Evolutionary conservation across 2,113 vertebrate species (phyloP).

Genomic region (Tachycineta bicolor): DNA sequence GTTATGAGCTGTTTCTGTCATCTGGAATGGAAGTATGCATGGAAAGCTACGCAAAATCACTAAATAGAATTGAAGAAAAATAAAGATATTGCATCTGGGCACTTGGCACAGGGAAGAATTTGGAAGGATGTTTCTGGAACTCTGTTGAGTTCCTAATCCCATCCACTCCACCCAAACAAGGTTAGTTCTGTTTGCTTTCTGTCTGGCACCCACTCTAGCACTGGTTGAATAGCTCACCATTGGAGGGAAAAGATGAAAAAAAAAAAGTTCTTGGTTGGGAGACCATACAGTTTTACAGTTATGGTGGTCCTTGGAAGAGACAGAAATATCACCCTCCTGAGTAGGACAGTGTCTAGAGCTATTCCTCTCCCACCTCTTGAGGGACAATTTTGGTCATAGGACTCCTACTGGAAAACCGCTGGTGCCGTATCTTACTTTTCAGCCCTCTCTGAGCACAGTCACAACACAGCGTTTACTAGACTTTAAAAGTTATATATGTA

Average conservation of each 20-base stretch:
- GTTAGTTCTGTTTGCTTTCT: neutral
- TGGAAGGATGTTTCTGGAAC: neutral
- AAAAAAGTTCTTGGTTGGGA: neutral
- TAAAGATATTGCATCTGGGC: neutral
- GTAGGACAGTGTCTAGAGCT: neutral
- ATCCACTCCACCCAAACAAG: neutral
- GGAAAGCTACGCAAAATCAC: neutral
- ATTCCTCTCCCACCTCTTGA: neutral
- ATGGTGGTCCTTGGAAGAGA: neutral
- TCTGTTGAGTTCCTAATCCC: neutral
- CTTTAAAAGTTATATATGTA: neutral
- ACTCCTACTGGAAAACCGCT: neutral
- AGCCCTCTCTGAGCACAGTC: neutral
- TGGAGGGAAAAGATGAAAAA: neutral
- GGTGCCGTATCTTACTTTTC: neutral
- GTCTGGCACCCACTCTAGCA: neutral
- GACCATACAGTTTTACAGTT: neutral
- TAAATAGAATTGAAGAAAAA: neutral
- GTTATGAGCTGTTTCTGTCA: neutral
- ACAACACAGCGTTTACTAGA: neutral
- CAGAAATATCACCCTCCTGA: neutral
- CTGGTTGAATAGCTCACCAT: neutral
- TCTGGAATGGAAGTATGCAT: fast-evolving
- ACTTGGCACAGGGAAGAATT: neutral
- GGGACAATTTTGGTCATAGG: neutral